Conservation (phyloP, 2,888 invertebrate genomes). For the Synergus japonicus region DNA sequence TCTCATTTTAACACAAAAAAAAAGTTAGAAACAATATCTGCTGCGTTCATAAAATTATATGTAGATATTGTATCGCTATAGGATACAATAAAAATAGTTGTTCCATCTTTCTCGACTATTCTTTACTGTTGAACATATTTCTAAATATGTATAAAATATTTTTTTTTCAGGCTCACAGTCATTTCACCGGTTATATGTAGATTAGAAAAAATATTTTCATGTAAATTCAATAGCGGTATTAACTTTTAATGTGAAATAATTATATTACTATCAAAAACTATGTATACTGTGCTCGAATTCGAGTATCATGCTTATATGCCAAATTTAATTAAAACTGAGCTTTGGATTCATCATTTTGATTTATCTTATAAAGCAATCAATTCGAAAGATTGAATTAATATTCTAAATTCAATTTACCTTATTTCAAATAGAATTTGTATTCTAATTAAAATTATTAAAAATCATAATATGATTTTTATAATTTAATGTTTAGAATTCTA, state of each 20-base stretch:
- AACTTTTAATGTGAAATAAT: neutral
- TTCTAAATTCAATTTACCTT: neutral
- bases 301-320: neutral
- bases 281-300: neutral
- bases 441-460: neutral
- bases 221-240: neutral
- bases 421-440: neutral
- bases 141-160: conserved; percentile 4
- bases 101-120: neutral
- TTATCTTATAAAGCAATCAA: neutral
- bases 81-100: neutral
- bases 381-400: neutral
- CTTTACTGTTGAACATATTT: neutral
- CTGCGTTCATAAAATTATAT: neutral
- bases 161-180: neutral
- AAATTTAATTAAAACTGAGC: conserved; percentile 1
- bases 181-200: neutral
- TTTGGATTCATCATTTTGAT: neutral
- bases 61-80: neutral
- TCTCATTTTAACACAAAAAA: neutral
- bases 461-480: neutral
- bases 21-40: neutral
- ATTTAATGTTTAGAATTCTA: neutral
- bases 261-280: neutral
- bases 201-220: neutral